Evolutionary conservation across 2,888 invertebrate genomes (phyloP), one percentile per base, ranked within the genome.

Genomic region (Tanypteryx hageni): DNA sequence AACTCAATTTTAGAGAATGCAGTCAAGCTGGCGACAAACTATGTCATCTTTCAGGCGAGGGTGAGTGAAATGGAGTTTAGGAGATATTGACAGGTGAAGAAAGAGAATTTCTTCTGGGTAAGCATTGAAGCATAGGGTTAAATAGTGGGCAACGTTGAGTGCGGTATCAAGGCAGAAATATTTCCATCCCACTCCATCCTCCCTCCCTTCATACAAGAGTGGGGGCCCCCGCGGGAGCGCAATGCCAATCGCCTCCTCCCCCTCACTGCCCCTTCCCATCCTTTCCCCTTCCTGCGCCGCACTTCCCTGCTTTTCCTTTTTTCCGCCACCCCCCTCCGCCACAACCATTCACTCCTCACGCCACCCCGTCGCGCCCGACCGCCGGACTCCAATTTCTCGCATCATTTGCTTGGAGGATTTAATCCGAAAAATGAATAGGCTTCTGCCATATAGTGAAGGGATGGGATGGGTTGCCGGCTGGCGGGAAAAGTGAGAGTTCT

Each of bases 341-440:
- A n/a, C n/a, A n/a, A n/a, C n/a, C n/a, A n/a, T n/a, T n/a, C 83
- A 14, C 83, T 44, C 83, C 56, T 10, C 44, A 44, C 44, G 5
- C 44, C 44, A 5, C 44, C 44, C 44, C 44, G 44, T 16, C 44
- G 56, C 44, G 56, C 44, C 4, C 56, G 9, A 31, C 86, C 59
- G 31, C 86, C 61, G 31, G 31, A 86, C 86, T 86, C 86, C 61
- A 86, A 86, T 86, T 86, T 86, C 61, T 18, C 86, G 86, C 59
- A 86, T 86, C 86, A 86, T 86, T 86, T 86, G 68, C 68, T 22
- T 8, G 83, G 86, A 86, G 61, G 61, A 86, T 31, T 61, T 86
- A 86, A 86, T 86, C 86, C 86, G 86, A 61, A 44, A 31, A 86
- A 86, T 61, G 61, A 86, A 86, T 86, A 86, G 31, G 86, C 86